Percentiles rank a stretch among this genome's conserved stretches.
Conservation (phyloP, 2,888 invertebrate species). For the Drosophila atroscutellata region DNA sequence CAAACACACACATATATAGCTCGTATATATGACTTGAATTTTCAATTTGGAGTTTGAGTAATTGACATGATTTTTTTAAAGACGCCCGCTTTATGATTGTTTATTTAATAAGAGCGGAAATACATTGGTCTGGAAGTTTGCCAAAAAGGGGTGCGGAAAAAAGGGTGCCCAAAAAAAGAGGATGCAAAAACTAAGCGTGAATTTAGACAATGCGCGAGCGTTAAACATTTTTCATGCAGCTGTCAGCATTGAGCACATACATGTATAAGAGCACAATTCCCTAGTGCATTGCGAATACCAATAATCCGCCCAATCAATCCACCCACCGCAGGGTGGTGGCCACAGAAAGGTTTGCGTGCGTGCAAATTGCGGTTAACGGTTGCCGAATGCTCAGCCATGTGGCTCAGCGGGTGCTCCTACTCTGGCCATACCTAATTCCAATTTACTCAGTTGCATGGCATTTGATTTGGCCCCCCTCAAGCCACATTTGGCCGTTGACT, state of each 20-base stretch:
- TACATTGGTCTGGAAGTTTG: conserved; percentile 45
- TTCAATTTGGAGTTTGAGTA: conserved; percentile 65
- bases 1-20: neutral
- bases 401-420: conserved; percentile 12
- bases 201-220: conserved; percentile 13
- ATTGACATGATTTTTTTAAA: conserved; percentile 47
- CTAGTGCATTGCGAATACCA: conserved; percentile 49
- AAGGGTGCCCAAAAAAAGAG: neutral
- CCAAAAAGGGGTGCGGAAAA: conserved; percentile 4
- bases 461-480: conserved; percentile 56
- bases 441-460: conserved; percentile 33
- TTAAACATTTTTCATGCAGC: conserved; percentile 14
- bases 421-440: neutral
- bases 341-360: conserved; percentile 54
- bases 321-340: neutral
- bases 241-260: conserved; percentile 12
- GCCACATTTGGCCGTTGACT: conserved; percentile 46
- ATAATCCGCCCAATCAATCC: conserved; percentile 20
- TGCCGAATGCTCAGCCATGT: conserved; percentile 14
- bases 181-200: conserved; percentile 23
- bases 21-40: conserved; percentile 31
- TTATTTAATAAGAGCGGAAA: conserved; percentile 66
- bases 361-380: conserved; percentile 66
- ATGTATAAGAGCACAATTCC: conserved; percentile 36
- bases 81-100: conserved; percentile 50